A percentile compares a stretch with the other conserved stretches of the same genome.
Conservation (phyloP, 2,888 invertebrate species). For the Drosophila setosimentum region DNA sequence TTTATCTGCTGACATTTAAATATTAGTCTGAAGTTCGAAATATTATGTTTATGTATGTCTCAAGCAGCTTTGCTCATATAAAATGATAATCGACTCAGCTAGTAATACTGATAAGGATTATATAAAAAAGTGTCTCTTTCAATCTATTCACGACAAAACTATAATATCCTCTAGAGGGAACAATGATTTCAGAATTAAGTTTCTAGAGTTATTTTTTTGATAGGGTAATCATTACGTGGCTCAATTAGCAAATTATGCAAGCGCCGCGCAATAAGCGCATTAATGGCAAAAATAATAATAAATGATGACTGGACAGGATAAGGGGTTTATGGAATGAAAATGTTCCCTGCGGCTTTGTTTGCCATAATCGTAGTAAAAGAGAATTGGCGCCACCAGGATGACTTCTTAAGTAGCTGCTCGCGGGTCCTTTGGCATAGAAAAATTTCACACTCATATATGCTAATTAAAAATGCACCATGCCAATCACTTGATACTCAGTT, state of each 20-base stretch:
- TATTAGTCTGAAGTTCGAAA: neutral
- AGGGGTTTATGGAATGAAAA: conserved; percentile 53
- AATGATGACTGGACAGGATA: conserved; percentile 40
- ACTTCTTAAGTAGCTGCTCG: conserved; percentile 61
- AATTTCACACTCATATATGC: conserved; percentile 47
- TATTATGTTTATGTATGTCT: neutral
- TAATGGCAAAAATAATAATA: conserved; percentile 27
- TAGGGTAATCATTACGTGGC: conserved; percentile 50
- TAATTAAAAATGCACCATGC: conserved; percentile 49
- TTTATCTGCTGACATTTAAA: neutral
- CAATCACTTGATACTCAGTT: conserved; percentile 17
- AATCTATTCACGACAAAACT: neutral
- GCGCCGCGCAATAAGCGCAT: conserved; percentile 12
- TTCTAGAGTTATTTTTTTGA: conserved; percentile 27
- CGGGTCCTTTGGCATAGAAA: conserved; percentile 35
- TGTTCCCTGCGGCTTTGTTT: conserved; percentile 15
- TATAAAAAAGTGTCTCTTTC: neutral
- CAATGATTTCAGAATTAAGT: neutral
- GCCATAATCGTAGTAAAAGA: neutral
- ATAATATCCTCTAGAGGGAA: neutral
- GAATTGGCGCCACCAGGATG: conserved; percentile 41
- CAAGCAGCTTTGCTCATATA: neutral
- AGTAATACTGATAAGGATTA: neutral
- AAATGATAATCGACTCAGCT: neutral
- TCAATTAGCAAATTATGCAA: conserved; percentile 68